Base-by-base conservation (phyloP, 1,140 invertebrate genomes). In the Cydia fagiglandana region DNA sequence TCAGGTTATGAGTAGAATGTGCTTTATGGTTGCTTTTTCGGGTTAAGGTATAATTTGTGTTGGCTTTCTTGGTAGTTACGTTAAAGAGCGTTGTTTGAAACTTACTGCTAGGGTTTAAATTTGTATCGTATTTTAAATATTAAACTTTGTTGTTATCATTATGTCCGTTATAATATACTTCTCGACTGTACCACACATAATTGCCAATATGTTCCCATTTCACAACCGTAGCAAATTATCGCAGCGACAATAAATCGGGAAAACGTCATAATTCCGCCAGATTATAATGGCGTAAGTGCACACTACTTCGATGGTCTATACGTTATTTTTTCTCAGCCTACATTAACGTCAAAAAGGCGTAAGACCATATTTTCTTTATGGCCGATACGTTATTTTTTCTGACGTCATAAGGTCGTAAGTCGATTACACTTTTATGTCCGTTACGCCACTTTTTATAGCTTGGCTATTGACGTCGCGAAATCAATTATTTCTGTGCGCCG, bases 131-230 rank as follows among this genome's bases (percentile, higher is more conserved):
- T 20, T 17, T n/a, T 56, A 17, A 56, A 56, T 56, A 53, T 56
- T n/a, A 17, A 56, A 9, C 7, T 20, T n/a, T 56, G 3, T 56
- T 56, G n/a, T 17, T n/a, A 17, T 56, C 5, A 56, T 20, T 56
- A 56, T 56, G n/a, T 17, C 45, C 12, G 3, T 47, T 15, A 47
- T 13, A 47, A 15, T 15, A 17, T 56, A 2, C n/a, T 7, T 56
- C 15, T 56, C 56, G 56, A 61, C 56, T 61, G 56, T 53, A 53
- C 56, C 20, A 24, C 9, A 61, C 56, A 61, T 61, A 61, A 61
- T 61, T 61, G 56, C 56, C 56, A 61, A 61, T 61, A 61, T 61
- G 56, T 61, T 24, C 56, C 56, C 20, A 61, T 61, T 61, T 61
- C 56, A 61, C 56, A 61, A 24, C 56, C 56, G 20, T 61, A 24